Base-by-base conservation (phyloP, 35 echinoderm and acorn worm species). In the Patiria miniata region DNA sequence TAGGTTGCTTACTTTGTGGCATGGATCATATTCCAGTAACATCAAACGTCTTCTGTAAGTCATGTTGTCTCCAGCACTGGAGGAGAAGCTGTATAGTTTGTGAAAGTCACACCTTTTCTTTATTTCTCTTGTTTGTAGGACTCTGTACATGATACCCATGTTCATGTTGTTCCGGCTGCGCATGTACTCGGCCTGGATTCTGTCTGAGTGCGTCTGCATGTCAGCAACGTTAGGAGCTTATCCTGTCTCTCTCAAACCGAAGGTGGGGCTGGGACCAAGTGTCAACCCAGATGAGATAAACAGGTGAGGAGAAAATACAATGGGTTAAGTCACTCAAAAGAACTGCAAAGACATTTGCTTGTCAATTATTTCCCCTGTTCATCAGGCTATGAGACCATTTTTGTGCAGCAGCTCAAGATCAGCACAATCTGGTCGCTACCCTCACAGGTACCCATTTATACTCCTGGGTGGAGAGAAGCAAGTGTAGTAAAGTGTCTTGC, bases 131-230 rank as follows among this genome's bases (percentile, higher is more conserved):
- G 8, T 21, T 32, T 30, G 29, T 69, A 94, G 92, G 60, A 90
- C 89, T 33, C 61, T 80, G 7, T 99, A 92, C 88, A 99, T 99
- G 96, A 80, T 99, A 12, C 93, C 93, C 1, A 85, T 93, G 32
- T 99, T 99, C 53, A 81, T 92, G 3, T 55, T 91, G n/a, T 99
- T 99, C 78, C 80, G 96, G 8, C 91, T 91, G 77, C 83, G 96
- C 21, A 99, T 99, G 96, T 99, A 95, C 61, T 91, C 92, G 19
- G 96, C 96, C 21, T 99, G 96, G 96, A 83, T 99, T 0, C 83
- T 99, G 12, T 91, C 96, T 22, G 96, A 99, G 59, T 94, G 93
- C 87, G 96, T 99, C 22, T 99, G 96, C 77, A 92, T 99, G 40
- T 80, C 80, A 14, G 92, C 96, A 17, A 85, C 86, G 8, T 55